phyloP scores from a whole-genome alignment of 1,140 invertebrate genomes.

The Drosophila yakuba region DNA sequence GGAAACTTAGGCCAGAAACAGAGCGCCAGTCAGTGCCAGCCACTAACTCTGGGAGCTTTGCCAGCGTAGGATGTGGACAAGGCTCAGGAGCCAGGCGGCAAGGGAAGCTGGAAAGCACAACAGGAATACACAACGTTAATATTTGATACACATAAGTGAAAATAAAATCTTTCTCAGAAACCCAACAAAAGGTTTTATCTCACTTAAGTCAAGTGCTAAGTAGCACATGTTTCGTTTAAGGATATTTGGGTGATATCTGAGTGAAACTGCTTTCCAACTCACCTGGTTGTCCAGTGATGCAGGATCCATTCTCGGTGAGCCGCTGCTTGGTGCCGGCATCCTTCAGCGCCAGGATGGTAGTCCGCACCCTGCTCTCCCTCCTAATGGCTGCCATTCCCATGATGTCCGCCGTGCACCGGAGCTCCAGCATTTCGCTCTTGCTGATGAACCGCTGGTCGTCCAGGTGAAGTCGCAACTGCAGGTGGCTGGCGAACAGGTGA shows the following conservation, averaged over 20 bases:
- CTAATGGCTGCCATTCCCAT: slow-evolving; percentile 58
- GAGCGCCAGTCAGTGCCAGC: slow-evolving; percentile 48
- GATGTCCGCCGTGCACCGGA: slow-evolving; percentile 76
- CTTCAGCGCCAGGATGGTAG: slow-evolving; percentile 73
- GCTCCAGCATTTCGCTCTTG: slow-evolving; percentile 76
- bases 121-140: not conserved
- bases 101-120: slow-evolving; percentile 35
- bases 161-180: not conserved
- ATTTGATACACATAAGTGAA: not conserved
- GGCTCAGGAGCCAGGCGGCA: slow-evolving; percentile 55
- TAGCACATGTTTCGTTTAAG: too few relatives aligned
- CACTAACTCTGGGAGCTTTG: slow-evolving; percentile 68
- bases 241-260: too few relatives aligned
- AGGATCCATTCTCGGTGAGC: slow-evolving; percentile 66
- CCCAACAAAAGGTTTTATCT: too few relatives aligned
- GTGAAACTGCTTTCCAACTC: not conserved
- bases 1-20: slow-evolving; percentile 57
- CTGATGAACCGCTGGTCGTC: slow-evolving; percentile 79
- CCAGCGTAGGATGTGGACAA: slow-evolving; percentile 59
- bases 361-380: slow-evolving; percentile 57
- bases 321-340: slow-evolving; percentile 77
- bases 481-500: slow-evolving; percentile 70
- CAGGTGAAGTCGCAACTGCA: slow-evolving; percentile 74
- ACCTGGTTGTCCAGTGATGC: slow-evolving; percentile 60
- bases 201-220: too few relatives aligned